Conservation (phyloP, 2,888 invertebrate genomes). For the Agapostemon virescens region DNA sequence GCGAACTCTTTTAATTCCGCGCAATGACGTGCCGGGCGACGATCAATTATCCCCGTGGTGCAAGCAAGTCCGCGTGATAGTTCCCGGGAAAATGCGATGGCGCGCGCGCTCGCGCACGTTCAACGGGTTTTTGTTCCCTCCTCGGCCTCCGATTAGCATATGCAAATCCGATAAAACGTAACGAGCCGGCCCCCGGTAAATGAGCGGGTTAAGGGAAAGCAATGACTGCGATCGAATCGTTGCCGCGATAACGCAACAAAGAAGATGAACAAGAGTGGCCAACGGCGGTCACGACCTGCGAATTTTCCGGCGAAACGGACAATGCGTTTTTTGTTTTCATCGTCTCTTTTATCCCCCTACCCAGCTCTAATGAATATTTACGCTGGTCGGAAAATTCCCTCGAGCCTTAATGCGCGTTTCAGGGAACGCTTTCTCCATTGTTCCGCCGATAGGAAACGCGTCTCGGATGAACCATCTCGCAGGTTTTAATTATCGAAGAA, state of each 20-base stretch:
- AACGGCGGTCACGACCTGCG: not conserved
- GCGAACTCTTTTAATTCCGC: not conserved
- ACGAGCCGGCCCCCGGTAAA: constrained; percentile 19
- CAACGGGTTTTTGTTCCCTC: constrained; percentile 19
- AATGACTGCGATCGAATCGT: not conserved
- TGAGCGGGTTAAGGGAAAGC: not conserved
- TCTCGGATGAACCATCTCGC: not conserved
- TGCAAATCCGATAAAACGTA: constrained; percentile 29
- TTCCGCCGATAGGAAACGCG: not conserved
- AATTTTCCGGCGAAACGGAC: not conserved
- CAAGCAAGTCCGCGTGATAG: not conserved
- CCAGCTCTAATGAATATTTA: not conserved
- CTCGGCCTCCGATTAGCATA: constrained; percentile 24
- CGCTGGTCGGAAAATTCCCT: not conserved
- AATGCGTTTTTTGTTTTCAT: not conserved
- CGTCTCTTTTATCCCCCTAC: not conserved
- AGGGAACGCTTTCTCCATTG: constrained; percentile 5
- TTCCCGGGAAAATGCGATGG: not conserved
- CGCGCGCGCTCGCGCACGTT: not conserved
- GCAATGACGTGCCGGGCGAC: not conserved
- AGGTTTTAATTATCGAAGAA: constrained; percentile 1
- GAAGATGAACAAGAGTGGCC: constrained; percentile 25
- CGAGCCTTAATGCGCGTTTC: constrained; percentile 1
- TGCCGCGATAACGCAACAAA: not conserved
- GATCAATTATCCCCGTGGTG: constrained; percentile 25